Evolutionary conservation across 2,113 vertebrate genomes (phyloP), one percentile per base, ranked within the genome.

Genomic region (Malurus cyaneus): DNA sequence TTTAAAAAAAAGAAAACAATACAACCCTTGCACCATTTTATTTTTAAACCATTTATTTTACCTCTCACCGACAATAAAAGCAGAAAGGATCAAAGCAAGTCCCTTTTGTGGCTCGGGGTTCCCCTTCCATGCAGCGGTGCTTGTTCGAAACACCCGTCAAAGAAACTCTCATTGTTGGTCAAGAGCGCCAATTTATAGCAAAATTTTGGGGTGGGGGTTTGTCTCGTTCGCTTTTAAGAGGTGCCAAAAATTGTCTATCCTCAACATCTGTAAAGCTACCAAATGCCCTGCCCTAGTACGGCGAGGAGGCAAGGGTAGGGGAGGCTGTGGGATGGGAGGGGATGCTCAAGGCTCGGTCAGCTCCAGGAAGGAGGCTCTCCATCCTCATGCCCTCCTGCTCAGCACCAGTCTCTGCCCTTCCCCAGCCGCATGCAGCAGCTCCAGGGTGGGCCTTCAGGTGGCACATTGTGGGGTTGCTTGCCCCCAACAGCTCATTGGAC

Each of bases 111-210:
- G 72, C 54, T 49, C 3, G 3, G 53, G 93, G 72, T 59, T 88
- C 83, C 86, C 59, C 80, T 12, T 67, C 89, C 89, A 80, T 78
- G n/a, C 77, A 66, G 64, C 7, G n/a, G 1, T 0, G 66, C 82
- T 89, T 92, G 84, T 78, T 91, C 11, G 0, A 54, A 74, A 59
- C 47, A 1, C 56, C 92, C 84, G n/a, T 89, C 80, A 65, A 57
- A 80, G 80, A 84, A 93, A 61, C 88, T 64, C 88, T 70, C 61
- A 8, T 53, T 93, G n/a, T 93, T 82, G 62, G 44, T 93, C 80
- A 69, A 92, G 91, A 67, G n/a, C n/a, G 86, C 92, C 88, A 79
- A 87, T 89, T 92, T n/a, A n/a, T n/a, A n/a, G n/a, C n/a, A 92
- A 83, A 87, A 87, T 87, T 73, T n/a, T n/a, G 78, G 49, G 61